Evolutionary conservation across 2,888 invertebrate species (phyloP).

Genomic region (Zygothrica quintamaculata): DNA sequence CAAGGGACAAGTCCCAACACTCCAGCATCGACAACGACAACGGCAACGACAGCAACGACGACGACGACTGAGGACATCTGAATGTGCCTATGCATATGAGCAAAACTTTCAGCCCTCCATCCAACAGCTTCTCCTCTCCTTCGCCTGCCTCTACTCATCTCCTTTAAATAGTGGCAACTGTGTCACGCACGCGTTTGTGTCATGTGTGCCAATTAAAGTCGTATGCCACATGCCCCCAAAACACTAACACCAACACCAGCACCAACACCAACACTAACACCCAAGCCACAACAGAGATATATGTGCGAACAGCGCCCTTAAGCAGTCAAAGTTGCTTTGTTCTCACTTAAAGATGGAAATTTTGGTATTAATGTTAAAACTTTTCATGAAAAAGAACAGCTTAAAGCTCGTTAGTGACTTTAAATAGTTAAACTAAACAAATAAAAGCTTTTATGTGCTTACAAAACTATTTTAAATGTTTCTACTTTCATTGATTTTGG

Average conservation of each 20-base stretch:
- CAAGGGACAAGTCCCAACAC: slow-evolving; percentile 30
- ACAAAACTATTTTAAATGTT: no score
- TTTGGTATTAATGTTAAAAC: no score
- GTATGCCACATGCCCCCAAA: slow-evolving; percentile 46
- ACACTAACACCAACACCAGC: slow-evolving; percentile 23
- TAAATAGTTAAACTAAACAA: no score
- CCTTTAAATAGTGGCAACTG: slow-evolving; percentile 60
- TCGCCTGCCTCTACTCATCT: not conserved
- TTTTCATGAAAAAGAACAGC: no score
- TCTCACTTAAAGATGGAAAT: no score
- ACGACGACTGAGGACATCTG: slow-evolving; percentile 19
- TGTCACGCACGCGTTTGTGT: slow-evolving; percentile 65
- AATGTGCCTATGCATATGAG: slow-evolving; percentile 71
- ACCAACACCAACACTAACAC: slow-evolving; percentile 17
- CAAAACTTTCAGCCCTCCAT: slow-evolving; percentile 45
- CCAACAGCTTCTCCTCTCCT: not conserved
- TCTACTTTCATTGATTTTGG: no score
- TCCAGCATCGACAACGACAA: no score
- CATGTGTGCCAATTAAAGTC: slow-evolving; percentile 79
- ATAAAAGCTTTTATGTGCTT: no score
- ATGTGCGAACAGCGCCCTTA: not conserved
- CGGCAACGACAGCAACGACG: no score
- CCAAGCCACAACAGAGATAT: slow-evolving; percentile 9
- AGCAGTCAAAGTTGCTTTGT: slow-evolving; percentile 13
- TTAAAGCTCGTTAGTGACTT: no score